A percentile compares a stretch with the other conserved stretches of the same genome.
Conservation (phyloP, 2,113 vertebrate genomes). For the Corythornis cristatus region DNA sequence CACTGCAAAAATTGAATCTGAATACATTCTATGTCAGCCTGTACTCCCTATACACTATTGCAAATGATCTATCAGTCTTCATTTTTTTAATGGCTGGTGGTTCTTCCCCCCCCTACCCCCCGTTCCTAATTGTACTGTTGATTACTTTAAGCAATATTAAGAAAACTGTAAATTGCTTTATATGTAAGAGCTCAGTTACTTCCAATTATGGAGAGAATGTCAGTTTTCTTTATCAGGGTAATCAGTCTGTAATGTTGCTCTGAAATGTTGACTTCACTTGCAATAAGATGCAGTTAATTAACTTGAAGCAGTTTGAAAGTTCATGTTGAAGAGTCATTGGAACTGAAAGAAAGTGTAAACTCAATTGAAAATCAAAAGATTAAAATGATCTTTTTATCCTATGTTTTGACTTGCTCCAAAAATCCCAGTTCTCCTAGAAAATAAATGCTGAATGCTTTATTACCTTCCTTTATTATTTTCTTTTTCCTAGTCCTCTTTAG, state of each 20-base stretch:
- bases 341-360: background rate
- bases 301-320: slow-evolving; percentile 2
- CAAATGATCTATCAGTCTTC: background rate
- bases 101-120: too few species aligned
- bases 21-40: background rate
- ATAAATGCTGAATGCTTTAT: background rate
- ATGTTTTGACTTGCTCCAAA: background rate
- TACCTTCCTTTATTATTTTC: background rate
- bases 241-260: background rate
- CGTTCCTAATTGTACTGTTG: background rate
- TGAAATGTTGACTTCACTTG: slow-evolving; percentile 11
- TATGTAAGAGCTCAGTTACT: background rate
- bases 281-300: slow-evolving; percentile 36
- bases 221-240: background rate
- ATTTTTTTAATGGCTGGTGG: background rate
- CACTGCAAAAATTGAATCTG: background rate
- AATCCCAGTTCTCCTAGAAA: background rate
- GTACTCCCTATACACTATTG: background rate
- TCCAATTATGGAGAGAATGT: background rate
- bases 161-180: background rate
- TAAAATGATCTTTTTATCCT: background rate
- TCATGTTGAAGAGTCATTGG: background rate
- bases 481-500: background rate
- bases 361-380: background rate
- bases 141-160: background rate